Base-by-base conservation (phyloP, 2,797 vertebrate species). In the Menidia menidia region DNA sequence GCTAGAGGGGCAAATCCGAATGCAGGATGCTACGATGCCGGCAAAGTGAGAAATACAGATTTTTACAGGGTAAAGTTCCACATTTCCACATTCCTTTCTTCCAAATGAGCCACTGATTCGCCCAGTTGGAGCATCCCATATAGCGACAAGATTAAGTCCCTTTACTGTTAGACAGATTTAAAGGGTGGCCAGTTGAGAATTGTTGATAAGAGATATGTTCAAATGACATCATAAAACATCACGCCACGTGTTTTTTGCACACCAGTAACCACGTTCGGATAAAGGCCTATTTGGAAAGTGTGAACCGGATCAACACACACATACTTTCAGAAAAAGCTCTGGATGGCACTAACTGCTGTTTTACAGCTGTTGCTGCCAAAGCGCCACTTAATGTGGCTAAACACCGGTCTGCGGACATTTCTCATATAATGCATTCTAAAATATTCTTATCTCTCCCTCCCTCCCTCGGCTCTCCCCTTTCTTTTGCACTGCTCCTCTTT, bases 361-460 rank as follows among this genome's bases (percentile, higher is more conserved):
- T 25, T 56, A 5, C 14, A n/a, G 41, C 14, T 64, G 42, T 5
- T 16, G 52, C 16, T 65, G 52, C 56, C 14, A 56, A 65, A 39
- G 14, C 30, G 42, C 19, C n/a, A 2, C 2, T 39, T 7, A 39
- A 39, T 39, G 35, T 32, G 14, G n/a, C 14, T 42, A 30, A 50
- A 30, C 65, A 47, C 14, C 50, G 65, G 30, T 60, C 14, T 58
- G 52, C 4, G 45, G 31, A 52, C 47, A 55, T 41, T 35, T 39
- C 3, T 35, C 19, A 44, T 15, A 54, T 54, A 64, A 75, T 39
- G 70, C 43, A 58, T 69, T 61, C 71, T 8, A 73, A 52, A 70
- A 57, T 65, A 51, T 71, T 60, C 67, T 75, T 68, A 75, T 84
- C 73, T 71, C 19, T 55, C 41, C 71, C 43, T 67, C 66, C 71